Base-by-base conservation (phyloP, 53 echinoderm and acorn worm genomes). In the Holothuria scabra region DNA sequence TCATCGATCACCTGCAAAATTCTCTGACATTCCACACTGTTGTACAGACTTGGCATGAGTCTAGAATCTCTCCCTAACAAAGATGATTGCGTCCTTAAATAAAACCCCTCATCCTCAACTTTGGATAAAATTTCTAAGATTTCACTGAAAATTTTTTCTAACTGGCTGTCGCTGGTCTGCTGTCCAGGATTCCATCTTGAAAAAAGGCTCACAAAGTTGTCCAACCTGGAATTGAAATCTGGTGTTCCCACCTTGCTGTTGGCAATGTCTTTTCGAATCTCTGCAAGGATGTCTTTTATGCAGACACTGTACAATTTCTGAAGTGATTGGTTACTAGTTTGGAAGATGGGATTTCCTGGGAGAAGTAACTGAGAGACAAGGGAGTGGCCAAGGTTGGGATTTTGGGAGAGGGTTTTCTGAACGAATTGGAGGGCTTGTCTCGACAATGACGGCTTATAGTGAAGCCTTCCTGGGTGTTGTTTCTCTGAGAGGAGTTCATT, bases 261-360 rank as follows among this genome's bases (percentile, higher is more conserved):
- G 46, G 83, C 78, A 4, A 67, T 63, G 18, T 44, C 48, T 41
- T 83, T 80, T 5, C 83, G 66, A 48, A 86, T 81, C 25, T 75
- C 83, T 28, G 87, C 63, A 57, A 81, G 21, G 46, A 72, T 65
- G 23, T 87, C 85, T 35, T 23, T 74, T 8, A 93, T 60, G 66
- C 93, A 91, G 56, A 74, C 86, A 30, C 90, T 24, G 63, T 95
- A 93, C 8, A 91, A 31, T 71, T 89, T 86, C 65, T 95, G 91
- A 19, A 95, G 86, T 11, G 85, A 60, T 60, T 84, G 79, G 79
- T 95, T 95, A 83, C 91, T 81, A 16, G 52, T 67, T 62, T 80
- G 67, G 59, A 46, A 52, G 21, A 16, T 22, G 12, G 80, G 21
- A 23, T 81, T 58, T 20, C 44, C 66, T 13, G 69, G 81, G 11